Evolutionary conservation across 2,797 vertebrate genomes (phyloP).

Genomic region (Lophotriccus pileatus): DNA sequence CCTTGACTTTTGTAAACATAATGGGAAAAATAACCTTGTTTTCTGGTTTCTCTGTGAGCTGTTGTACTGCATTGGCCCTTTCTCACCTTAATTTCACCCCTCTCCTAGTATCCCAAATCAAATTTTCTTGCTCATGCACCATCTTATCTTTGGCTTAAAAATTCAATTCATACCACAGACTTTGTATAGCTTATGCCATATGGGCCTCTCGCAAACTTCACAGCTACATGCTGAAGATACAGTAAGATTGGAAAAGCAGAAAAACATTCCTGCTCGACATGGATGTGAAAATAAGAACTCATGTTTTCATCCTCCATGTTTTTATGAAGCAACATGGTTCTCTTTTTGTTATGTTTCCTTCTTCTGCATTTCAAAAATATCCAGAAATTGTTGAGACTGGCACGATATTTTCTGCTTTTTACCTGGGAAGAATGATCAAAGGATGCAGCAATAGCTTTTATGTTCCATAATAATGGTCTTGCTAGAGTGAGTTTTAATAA

Average conservation of each 20-base stretch:
- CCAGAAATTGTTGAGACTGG: not conserved
- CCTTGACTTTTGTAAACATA: not conserved
- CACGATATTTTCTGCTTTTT: not conserved
- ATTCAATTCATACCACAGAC: not conserved
- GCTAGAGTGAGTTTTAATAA: not conserved
- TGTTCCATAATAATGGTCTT: not conserved
- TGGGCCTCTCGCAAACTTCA: not conserved
- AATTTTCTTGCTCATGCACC: not conserved
- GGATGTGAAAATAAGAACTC: not conserved
- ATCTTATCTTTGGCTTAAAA: not conserved
- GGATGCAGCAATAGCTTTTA: not conserved
- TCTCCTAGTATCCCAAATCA: not conserved
- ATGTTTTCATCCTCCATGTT: not conserved
- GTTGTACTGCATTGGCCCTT: not conserved
- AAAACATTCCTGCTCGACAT: not conserved
- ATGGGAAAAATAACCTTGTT: not conserved
- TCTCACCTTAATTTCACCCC: conserved; percentile 8
- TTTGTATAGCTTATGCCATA: not conserved
- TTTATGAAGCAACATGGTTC: not conserved
- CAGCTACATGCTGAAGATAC: not conserved
- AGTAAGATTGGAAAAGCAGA: not conserved
- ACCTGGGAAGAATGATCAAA: not conserved
- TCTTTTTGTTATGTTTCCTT: not conserved
- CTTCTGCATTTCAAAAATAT: not conserved
- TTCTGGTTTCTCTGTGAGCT: not conserved